phyloP scores from a whole-genome alignment of 2,113 vertebrate genomes.

The Pterocles gutturalis region DNA sequence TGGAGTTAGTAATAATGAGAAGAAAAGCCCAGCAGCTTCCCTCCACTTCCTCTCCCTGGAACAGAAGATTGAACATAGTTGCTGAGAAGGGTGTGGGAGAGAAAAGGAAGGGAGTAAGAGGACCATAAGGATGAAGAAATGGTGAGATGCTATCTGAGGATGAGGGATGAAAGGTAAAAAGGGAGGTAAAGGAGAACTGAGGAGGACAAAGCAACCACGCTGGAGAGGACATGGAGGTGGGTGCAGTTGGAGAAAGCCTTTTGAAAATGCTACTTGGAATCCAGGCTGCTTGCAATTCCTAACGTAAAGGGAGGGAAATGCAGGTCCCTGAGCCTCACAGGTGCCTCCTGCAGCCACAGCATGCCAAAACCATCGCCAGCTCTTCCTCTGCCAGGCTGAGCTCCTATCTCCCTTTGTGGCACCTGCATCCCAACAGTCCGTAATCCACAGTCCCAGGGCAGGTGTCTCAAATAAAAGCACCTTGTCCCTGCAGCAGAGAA shows the following conservation, averaged over 20 bases:
- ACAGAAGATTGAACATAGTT: background rate
- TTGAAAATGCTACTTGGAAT: background rate
- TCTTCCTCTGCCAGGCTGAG: background rate
- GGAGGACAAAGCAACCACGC: background rate
- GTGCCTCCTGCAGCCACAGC: background rate
- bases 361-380: background rate
- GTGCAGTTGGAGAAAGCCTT: background rate
- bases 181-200: background rate
- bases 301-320: background rate
- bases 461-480: background rate
- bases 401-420: background rate
- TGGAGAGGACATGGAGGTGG: background rate
- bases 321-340: background rate
- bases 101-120: background rate
- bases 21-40: background rate
- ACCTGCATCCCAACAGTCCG: background rate
- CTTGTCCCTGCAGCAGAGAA: background rate
- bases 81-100: background rate
- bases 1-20: background rate
- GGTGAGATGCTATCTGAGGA: background rate
- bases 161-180: background rate
- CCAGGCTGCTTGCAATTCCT: background rate
- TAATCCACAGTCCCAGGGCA: background rate
- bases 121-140: background rate
- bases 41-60: background rate